Conservation (phyloP, 2,113 vertebrate species). For the Aldabrachelys gigantea region DNA sequence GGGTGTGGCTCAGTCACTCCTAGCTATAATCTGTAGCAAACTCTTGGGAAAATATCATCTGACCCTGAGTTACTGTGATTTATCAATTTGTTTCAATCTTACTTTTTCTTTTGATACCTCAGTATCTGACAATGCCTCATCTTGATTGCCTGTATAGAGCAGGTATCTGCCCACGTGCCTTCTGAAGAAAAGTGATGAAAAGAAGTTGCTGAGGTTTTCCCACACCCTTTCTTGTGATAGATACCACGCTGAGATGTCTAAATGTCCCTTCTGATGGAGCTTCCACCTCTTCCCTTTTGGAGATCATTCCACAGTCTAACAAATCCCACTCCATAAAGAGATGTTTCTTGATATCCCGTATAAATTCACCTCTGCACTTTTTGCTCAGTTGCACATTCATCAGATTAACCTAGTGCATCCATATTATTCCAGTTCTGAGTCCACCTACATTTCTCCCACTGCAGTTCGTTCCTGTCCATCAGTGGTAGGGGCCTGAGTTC, state of each 20-base stretch:
- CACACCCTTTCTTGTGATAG: not conserved
- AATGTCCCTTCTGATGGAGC: not conserved
- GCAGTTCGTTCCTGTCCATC: too few species aligned
- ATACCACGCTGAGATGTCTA: not conserved
- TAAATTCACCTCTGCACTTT: not conserved
- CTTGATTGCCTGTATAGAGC: not conserved
- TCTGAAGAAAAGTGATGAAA: not conserved
- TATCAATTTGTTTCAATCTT: not conserved
- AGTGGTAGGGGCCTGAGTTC: too few species aligned
- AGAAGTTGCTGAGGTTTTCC: not conserved
- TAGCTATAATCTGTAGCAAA: not conserved
- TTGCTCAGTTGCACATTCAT: not conserved
- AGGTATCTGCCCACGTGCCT: not conserved
- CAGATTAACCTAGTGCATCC: not conserved
- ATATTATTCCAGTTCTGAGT: not conserved
- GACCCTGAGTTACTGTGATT: too few species aligned
- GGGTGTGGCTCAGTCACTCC: not conserved
- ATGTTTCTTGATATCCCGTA: not conserved
- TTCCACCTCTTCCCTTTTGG: not conserved
- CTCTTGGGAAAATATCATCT: not conserved
- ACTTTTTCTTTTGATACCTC: not conserved
- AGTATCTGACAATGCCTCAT: not conserved
- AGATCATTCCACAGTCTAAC: not conserved
- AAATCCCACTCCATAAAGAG: not conserved
- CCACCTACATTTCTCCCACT: not conserved